Base-by-base conservation (phyloP, 2,113 vertebrate species). In the Addax nasomaculatus region DNA sequence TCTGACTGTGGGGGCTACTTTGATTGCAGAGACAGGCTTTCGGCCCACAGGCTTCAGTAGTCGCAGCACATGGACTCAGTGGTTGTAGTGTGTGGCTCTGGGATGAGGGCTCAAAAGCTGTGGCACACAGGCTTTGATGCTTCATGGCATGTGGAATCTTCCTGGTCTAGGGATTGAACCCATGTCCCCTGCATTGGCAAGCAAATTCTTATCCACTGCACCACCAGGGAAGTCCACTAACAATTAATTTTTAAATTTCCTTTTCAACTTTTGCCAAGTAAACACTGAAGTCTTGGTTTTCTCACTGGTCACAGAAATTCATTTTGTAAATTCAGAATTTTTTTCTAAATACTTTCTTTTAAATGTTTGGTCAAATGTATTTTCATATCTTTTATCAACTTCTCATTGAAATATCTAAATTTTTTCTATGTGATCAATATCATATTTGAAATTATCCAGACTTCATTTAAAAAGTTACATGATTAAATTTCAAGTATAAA, bases 51-150 rank as follows among this genome's bases (percentile, higher is more conserved):
- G 23, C 39, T 15, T 27, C 70, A 76, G 39, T 3, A 43, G 70
- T 1, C 43, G 36, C 11, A 43, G 1, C 21, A 13, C 0, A 0
- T 13, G 12, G 70, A 12, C 70, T 15, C 23, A 27, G 36, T 27
- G 7, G 6, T 4, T 43, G 12, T 4, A 27, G 23, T 43, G 23
- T 76, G 39, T 76, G 70, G 39, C 23, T 76, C 70, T 76, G 21
- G 70, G 39, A 11, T 25, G 13, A 25, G 23, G 70, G 39, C 23
- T 76, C 39, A 14, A 43, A 76, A 43, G 36, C 23, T 76, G 39
- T 43, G 23, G 23, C 39, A 43, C 23, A 43, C 23, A 43, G 23
- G 36, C 23, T 76, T 14, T 25, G 36, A 14, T 76, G 70, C 23
- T 27, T 3, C 70, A 43, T 14, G 21, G 23, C 36, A 7, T 76